Evolutionary conservation across 2,888 invertebrate genomes (phyloP).

Genomic region (Elaeidobius kamerunicus): DNA sequence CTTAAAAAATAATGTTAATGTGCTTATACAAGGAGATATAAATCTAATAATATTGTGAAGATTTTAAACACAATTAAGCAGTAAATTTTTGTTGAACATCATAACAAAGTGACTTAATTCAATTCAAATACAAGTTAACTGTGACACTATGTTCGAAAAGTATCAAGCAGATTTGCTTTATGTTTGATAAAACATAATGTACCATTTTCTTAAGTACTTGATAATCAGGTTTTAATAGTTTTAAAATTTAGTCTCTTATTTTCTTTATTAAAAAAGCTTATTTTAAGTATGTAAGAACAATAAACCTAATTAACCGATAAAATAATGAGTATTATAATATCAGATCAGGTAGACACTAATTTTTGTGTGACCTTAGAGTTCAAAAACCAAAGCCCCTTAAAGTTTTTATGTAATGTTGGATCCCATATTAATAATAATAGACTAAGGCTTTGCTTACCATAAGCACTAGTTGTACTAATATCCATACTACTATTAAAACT

Average conservation of each 20-base stretch:
- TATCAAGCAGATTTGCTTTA: not conserved
- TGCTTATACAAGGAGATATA: not conserved
- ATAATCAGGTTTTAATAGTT: too few species aligned
- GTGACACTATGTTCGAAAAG: not conserved
- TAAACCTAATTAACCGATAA: too few species aligned
- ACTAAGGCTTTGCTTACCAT: conserved; percentile 35
- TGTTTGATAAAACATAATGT: too few species aligned
- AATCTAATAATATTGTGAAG: not conserved
- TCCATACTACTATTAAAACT: conserved; percentile 27
- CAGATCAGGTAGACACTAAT: not conserved
- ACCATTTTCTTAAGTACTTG: too few species aligned
- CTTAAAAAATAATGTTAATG: conserved; percentile 2
- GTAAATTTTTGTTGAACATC: too few species aligned
- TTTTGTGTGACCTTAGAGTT: not conserved
- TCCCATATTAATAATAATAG: not conserved
- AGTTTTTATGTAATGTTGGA: not conserved
- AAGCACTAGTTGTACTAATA: conserved; percentile 25
- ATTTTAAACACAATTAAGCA: too few species aligned
- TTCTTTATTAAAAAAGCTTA: too few species aligned
- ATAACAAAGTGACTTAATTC: too few species aligned
- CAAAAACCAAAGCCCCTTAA: too few species aligned
- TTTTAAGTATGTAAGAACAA: too few species aligned
- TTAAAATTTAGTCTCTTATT: too few species aligned
- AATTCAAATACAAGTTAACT: too few species aligned
- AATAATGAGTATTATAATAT: not conserved